phyloP scores from a whole-genome alignment of 2,797 vertebrate genomes.

The Leucoraja ocellata region DNA sequence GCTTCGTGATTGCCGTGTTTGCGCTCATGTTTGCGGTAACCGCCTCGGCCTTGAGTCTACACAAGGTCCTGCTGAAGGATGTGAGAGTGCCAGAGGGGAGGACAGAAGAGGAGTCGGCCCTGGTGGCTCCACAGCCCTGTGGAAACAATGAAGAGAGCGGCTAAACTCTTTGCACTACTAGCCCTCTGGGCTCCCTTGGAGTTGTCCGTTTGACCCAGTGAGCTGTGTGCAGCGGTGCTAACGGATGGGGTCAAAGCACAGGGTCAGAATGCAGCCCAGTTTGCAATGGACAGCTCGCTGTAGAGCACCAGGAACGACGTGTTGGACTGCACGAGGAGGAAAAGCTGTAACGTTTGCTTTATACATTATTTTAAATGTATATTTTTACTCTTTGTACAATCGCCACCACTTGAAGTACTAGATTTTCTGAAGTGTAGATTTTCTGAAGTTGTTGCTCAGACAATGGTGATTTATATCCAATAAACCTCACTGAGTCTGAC shows the following conservation, averaged over 20 bases:
- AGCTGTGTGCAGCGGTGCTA: neutral
- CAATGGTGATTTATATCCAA: slow-evolving; percentile 9
- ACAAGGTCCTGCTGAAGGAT: neutral
- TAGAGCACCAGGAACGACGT: too few species aligned
- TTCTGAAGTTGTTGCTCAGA: neutral
- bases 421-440: slow-evolving; percentile 4
- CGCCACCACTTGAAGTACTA: neutral
- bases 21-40: slow-evolving; percentile 45
- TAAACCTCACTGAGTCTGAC: neutral
- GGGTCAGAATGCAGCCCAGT: neutral
- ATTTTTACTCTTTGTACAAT: neutral
- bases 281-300: too few species aligned
- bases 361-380: neutral
- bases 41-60: neutral
- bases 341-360: neutral
- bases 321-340: neutral
- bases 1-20: slow-evolving; percentile 45
- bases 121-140: neutral
- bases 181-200: neutral
- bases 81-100: neutral
- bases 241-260: neutral
- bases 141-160: neutral
- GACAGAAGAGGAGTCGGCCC: neutral
- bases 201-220: neutral
- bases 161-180: neutral